Evolutionary conservation across 2,797 vertebrate genomes (phyloP), one percentile per base, ranked within the genome.

Genomic region (Oreonectes daqikongensis): DNA sequence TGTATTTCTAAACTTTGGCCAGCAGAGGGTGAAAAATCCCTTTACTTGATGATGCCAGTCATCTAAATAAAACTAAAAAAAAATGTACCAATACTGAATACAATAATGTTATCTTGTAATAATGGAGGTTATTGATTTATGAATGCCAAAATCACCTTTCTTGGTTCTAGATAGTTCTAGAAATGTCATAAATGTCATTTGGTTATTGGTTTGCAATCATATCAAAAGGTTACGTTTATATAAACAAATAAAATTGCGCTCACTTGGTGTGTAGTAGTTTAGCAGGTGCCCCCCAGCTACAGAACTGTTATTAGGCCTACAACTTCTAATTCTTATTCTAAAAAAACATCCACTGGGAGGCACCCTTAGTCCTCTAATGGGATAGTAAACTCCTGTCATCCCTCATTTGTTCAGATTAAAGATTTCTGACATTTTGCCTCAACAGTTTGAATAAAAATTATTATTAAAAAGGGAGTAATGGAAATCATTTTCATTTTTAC

Each of bases 271-370:
- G 12, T 14, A 42, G 40, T 11, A 42, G 40, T 42, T 42, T 42
- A 42, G 12, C 3, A 42, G 11, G 12, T 42, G 40, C 40, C 40
- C 40, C 40, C 10, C 40, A 42, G 40, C 40, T 42, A 42, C 10
- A 15, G 0, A 42, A 42, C 40, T 42, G 44, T 15, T 46, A 46
- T 18, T 46, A 35, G 5, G 35, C 10, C 4, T 18, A 46, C 44
- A 18, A 46, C 38, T 40, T 40, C 38, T 1, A n/a, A n/a, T n/a
- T n/a, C n/a, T n/a, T n/a, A 35, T 35, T 42, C 12, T 42, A 42
- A 46, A 42, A n/a, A 66, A 44, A 22, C 18, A 4, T 57, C 72
- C 72, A 75, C 63, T 46, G 18, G 63, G 72, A 57, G 72, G 72
- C 72, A 57, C 63, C 14, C 18, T 32, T 44, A 9, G n/a, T 44